Evolutionary conservation across 2,113 vertebrate genomes (phyloP).

Genomic region (Kobus ellipsiprymnus): DNA sequence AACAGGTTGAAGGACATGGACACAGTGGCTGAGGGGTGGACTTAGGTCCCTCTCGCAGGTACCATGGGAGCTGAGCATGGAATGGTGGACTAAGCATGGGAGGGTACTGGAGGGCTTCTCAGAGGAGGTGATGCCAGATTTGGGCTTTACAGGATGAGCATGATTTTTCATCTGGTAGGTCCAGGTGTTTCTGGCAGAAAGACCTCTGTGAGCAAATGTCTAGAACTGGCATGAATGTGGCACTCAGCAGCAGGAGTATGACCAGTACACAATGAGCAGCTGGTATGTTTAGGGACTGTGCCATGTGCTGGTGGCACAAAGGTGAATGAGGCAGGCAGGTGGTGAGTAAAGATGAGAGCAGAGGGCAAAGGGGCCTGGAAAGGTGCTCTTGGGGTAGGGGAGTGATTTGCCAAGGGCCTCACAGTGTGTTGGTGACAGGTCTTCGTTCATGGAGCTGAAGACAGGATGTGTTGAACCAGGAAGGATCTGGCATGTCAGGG

Average conservation of each 20-base stretch:
- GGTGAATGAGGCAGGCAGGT: accelerated
- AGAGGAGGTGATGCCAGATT: background rate
- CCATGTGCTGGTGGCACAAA: accelerated
- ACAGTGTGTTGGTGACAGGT: no score
- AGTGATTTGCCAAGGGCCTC: background rate
- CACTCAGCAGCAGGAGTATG: accelerated
- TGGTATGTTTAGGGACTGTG: accelerated
- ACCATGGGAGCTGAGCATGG: background rate
- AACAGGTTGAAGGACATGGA: accelerated
- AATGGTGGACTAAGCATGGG: background rate
- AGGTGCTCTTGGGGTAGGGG: background rate
- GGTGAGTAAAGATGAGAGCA: accelerated
- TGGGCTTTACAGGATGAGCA: background rate
- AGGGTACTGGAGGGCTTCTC: background rate
- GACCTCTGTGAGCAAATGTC: accelerated
- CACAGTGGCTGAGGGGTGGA: background rate
- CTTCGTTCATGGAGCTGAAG: background rate
- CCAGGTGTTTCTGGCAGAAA: background rate
- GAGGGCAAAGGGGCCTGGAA: no score
- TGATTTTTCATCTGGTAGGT: background rate
- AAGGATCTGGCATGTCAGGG: no score
- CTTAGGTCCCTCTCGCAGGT: no score
- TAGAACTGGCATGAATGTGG: accelerated
- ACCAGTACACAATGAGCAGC: accelerated
- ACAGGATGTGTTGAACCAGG: no score